A percentile compares a stretch with the other conserved stretches of the same genome.
phyloP scores from a whole-genome alignment of 2,113 vertebrate species.

The Ellobius talpinus region DNA sequence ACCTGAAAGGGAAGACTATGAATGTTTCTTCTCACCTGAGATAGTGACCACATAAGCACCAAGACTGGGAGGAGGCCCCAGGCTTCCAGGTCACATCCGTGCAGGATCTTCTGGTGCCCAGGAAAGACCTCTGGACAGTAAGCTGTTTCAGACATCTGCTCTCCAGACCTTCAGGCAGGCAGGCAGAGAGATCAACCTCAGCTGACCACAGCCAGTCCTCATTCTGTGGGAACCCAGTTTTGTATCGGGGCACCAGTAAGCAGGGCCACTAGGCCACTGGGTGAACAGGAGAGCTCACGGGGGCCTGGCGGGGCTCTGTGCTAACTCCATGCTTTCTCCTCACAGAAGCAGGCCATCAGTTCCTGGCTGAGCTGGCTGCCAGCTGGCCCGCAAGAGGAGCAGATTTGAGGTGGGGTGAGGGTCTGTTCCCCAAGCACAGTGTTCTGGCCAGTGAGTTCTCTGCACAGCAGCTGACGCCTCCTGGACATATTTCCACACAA shows the following conservation, averaged over 20 bases:
- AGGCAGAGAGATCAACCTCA: too few species aligned
- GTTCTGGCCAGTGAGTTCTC: conserved; percentile 41
- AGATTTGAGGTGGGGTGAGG: conserved; percentile 52
- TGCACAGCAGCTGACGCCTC: conserved; percentile 38
- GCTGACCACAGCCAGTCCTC: background rate
- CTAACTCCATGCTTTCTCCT: background rate
- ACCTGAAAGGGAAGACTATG: background rate
- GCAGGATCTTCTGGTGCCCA: background rate
- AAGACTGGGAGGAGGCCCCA: background rate
- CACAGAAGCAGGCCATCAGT: background rate
- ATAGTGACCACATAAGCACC: too few species aligned
- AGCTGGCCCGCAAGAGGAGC: background rate
- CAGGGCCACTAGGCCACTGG: background rate
- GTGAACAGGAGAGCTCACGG: background rate
- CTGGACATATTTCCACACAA: background rate
- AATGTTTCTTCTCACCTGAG: background rate
- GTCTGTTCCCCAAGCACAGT: conserved; percentile 32
- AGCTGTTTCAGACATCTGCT: background rate
- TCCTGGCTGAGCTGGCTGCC: background rate
- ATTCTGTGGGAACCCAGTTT: background rate
- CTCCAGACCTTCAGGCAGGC: background rate
- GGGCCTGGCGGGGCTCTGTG: background rate
- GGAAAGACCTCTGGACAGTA: background rate
- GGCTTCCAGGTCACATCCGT: background rate
- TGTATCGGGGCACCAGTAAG: too few species aligned